Evolutionary conservation across 2,113 vertebrate species (phyloP), one percentile per base, ranked within the genome.

Genomic region (Leucopsar rothschildi): DNA sequence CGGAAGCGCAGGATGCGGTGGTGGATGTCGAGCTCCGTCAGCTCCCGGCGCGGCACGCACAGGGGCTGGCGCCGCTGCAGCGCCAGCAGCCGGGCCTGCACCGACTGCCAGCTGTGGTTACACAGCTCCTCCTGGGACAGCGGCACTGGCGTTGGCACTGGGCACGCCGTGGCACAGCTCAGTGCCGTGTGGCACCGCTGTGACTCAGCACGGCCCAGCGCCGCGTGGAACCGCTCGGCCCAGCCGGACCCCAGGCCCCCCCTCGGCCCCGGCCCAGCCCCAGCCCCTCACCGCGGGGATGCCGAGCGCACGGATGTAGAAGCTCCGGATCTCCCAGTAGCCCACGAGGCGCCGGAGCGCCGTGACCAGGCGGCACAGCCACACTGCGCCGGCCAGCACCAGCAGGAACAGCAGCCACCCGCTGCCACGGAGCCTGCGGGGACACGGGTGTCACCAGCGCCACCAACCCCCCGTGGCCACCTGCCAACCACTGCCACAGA

Each of bases 1-100:
- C 99, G 99, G 97, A 99, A 99, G 73, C 99, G 99, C 87, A 99
- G 98, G 95, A 99, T 99, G 90, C 99, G 98, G 92, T 99, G 99
- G 97, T 99, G 98, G 96, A 99, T 98, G 93, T 99, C 99, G 13
- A 99, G 97, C 96, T 99, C 99, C 0, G 98, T 98, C 85, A 99
- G 97, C 88, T 99, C 99, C 50, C 98, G 98, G 96, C 99, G 99
- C 78, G 99, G 99, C 94, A 99, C 99, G 61, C 99, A 99, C 93
- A 99, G 99, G 98, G 99, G 99, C 90, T 99, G 99, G 82, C 99
- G 99, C 81, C 99, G 99, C 98, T 99, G 99, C 98, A 98, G 82
- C 82, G 93, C 5, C 59, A 99, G 99, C 96, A 99, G 99, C 88
- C 98, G 97, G 5, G 98, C 98, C 97, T 99, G 99, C 44, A 99